Evolutionary conservation across 2,888 invertebrate genomes (phyloP).

Genomic region (Drosophila longiperda): DNA sequence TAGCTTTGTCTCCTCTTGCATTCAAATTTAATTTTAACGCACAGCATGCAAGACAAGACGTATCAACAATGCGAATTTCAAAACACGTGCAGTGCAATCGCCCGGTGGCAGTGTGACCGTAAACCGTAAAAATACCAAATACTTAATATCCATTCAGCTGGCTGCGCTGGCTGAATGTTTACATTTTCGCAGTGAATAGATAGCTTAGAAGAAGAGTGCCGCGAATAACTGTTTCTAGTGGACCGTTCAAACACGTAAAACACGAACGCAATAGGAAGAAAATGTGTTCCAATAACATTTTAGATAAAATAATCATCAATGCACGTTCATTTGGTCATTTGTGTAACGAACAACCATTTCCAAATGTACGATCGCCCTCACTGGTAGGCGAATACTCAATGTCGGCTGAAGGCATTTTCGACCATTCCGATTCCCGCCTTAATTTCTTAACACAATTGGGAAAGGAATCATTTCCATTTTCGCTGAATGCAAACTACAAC

Average conservation of each 20-base stretch:
- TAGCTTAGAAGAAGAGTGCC: conserved; percentile 23
- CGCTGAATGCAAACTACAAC: background rate
- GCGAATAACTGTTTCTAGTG: conserved; percentile 26
- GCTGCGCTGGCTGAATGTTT: conserved; percentile 37
- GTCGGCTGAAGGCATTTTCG: conserved; percentile 42
- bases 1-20: conserved; percentile 37
- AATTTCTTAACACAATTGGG: conserved; percentile 18
- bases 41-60: conserved; percentile 12
- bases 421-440: conserved; percentile 17
- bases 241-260: conserved; percentile 16
- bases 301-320: conserved; percentile 21
- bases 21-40: conserved; percentile 23
- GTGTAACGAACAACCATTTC: conserved; percentile 25
- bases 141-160: background rate
- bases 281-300: conserved; percentile 19
- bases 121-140: conserved; percentile 16
- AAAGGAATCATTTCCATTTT: conserved; percentile 14
- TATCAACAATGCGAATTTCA: conserved; percentile 49
- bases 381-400: conserved; percentile 48
- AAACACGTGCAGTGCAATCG: conserved; percentile 68
- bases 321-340: background rate
- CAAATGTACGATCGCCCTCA: conserved; percentile 18
- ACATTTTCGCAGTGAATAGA: conserved; percentile 56
- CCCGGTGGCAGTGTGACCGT: conserved; percentile 41
- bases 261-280: background rate